Base-by-base conservation (phyloP, 1,140 invertebrate genomes). In the Drosophila melanica region DNA sequence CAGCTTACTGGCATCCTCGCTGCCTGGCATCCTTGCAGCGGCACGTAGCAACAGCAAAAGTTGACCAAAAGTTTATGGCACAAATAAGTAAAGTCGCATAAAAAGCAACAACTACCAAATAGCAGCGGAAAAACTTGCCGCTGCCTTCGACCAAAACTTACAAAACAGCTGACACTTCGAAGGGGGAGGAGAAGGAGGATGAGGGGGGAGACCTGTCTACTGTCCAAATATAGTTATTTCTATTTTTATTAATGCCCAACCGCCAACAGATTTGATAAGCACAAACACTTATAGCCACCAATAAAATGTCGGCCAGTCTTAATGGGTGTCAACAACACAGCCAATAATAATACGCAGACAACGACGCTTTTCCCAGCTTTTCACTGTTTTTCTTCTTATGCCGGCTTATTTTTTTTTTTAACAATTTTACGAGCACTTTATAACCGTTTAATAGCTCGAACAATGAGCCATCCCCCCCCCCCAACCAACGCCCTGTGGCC, bases 371-470 rank as follows among this genome's bases (percentile, higher is more conserved):
- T 6, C 18, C 10, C 12, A 39, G 33, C 12, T 23, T 16, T 33
- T 12, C 39, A 23, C 20, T 23, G 20, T 51, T 59, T 50, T 48
- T 39, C 33, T 41, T 12, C 1, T 4, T 23, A 23, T 23, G 20
- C 20, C 20, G 2, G 20, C 20, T 23, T 23, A 0, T 1, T 20
- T 23, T 45, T 60, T 79, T 85, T 75, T 81, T 78, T 67, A 54
- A 82, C 47, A 79, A 89, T 89, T 89, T 87, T 79, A 87, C 79
- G 75, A 87, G 84, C 82, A 82, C 82, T 87, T 82, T 89, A 87
- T 89, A 89, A 89, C 79, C 53, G 82, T 82, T 87, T 82, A 89
- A 87, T 87, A 89, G 84, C 84, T 60, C 62, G 58, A 87, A 87
- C 82, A 87, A 87, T 87, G 76, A 89, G 65, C 57, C 12, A 33